Conservation (phyloP, 2,113 vertebrate species). For the Ornithorhynchus anatinus region DNA sequence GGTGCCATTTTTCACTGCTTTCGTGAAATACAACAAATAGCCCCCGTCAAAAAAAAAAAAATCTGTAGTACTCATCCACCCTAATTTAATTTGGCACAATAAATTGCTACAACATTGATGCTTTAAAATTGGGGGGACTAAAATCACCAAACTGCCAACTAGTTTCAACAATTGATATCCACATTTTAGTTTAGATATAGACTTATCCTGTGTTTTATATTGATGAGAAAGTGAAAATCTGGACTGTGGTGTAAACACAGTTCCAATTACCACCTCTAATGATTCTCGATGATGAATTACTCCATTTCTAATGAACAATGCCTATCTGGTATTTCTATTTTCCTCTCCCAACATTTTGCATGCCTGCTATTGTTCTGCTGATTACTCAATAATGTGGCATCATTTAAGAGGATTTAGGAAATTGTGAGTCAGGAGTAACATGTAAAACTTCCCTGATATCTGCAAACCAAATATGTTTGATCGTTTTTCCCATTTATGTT, state of each 20-base stretch:
- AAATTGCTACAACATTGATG: slow-evolving; percentile 43
- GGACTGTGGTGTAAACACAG: slow-evolving; percentile 28
- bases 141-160: slow-evolving; percentile 56
- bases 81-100: slow-evolving; percentile 60
- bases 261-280: slow-evolving; percentile 47
- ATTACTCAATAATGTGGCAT: slow-evolving; percentile 38
- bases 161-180: slow-evolving; percentile 31
- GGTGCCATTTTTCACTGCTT: slow-evolving; percentile 62
- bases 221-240: slow-evolving; percentile 50
- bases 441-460: slow-evolving; percentile 30
- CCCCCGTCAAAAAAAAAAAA: slow-evolving; percentile 3
- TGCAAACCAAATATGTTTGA: slow-evolving; percentile 35
- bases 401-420: slow-evolving; percentile 55
- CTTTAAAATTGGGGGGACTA: slow-evolving; percentile 54
- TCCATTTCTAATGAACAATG: slow-evolving; percentile 56
- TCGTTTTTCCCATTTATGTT: slow-evolving; percentile 39
- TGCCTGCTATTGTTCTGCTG: slow-evolving; percentile 40
- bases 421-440: slow-evolving; percentile 49
- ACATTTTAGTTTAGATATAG: slow-evolving; percentile 43
- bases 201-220: slow-evolving; percentile 39
- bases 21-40: slow-evolving; percentile 41
- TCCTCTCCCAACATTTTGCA: slow-evolving; percentile 28
- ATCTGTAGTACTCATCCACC: slow-evolving; percentile 35
- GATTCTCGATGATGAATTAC: slow-evolving; percentile 62
- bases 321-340: slow-evolving; percentile 48